These are phyloP conservation scores for Catharus fuscescens DNA, from an alignment of 2,113 vertebrate species.

Conservation along the genomic window DNA sequence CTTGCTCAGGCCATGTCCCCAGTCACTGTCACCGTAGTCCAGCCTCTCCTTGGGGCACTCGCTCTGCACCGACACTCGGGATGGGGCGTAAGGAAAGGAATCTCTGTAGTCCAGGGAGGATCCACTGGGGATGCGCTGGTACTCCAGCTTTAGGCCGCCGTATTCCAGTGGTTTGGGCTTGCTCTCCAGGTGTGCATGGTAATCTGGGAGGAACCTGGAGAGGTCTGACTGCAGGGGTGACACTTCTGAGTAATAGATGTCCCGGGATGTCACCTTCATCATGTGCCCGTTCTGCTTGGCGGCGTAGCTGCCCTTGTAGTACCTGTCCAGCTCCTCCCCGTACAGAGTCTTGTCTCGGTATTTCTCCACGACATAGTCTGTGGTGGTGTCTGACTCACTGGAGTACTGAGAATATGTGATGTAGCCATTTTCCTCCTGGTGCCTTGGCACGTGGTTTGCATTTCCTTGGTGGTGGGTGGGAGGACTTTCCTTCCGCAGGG, in stretches of 20 bases:
- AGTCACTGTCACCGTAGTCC: conserved; percentile 86
- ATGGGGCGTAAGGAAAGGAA: conserved; percentile 83
- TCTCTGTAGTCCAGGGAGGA: conserved; percentile 90
- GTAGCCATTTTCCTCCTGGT: conserved; percentile 91
- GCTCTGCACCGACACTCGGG: conserved; percentile 85
- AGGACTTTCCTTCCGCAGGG: conserved; percentile 94
- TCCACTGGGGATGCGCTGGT: conserved; percentile 75
- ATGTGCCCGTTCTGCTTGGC: conserved; percentile 90
- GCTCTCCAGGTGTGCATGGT: conserved; percentile 86
- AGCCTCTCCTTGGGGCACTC: conserved; percentile 86
- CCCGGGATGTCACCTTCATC: conserved; percentile 75
- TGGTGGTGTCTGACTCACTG: conserved; percentile 87
- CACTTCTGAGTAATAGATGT: conserved; percentile 87
- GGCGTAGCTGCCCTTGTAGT: conserved; percentile 75
- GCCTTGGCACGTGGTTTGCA: conserved; percentile 72
- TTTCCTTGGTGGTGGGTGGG: conserved; percentile 85
- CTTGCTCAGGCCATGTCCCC: conserved; percentile 82
- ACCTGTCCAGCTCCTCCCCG: conserved; percentile 84
- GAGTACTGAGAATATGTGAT: conserved; percentile 91
- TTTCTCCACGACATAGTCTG: conserved; percentile 81
- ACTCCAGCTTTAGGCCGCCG: conserved; percentile 74
- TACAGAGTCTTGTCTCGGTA: conserved; percentile 77
- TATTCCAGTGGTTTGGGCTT: conserved; percentile 84
- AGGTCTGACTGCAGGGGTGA: conserved; percentile 86
- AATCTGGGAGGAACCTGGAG: conserved; percentile 86